Base-by-base conservation (phyloP, 2,113 vertebrate species). In the Syrrhaptes paradoxus region DNA sequence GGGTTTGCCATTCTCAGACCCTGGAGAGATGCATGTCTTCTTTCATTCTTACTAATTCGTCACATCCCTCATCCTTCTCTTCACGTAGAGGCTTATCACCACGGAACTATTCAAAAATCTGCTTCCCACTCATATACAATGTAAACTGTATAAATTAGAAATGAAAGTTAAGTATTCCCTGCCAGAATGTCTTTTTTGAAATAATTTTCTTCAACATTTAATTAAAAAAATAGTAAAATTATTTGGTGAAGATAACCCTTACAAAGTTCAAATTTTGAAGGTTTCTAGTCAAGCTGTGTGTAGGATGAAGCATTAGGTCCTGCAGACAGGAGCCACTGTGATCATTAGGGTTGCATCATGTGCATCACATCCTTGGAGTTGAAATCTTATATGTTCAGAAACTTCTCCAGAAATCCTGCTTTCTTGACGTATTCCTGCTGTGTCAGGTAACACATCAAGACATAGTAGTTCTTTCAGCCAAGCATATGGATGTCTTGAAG, bases 281-380 rank as follows among this genome's bases (percentile, higher is more conserved):
- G 6, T 83, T 83, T 81, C 59, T 70, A 11, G 25, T 48, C 15
- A 41, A 41, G 43, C 28, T 43, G 14, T n/a, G 7, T 9, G 17
- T 22, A n/a, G 29, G 12, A 2, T 29, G 25, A 21, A 34, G 13
- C 22, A 18, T 79, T 72, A 32, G 12, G 38, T 61, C 13, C 48
- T 67, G 34, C n/a, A 63, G 28, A 16, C 10, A 54, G 61, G 70
- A 81, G 26, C 38, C 31, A 12, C 22, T 17, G 7, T 57, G 57
- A 34, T n/a, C 13, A 21, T 43, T 46, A 32, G 4, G 10, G 5
- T 38, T 90, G 8, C 31, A 26, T 68, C 21, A 15, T 0, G 0
- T 32, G 11, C 25, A 38, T 51, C 11, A 13, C 7, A 13, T 31
- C 15, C 41, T 54, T 73, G 38, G 10, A 21, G 29, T 5, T 75